A percentile compares a stretch with the other conserved stretches of the same genome.
Evolutionary conservation across 2,113 vertebrate genomes (phyloP).

Genomic region (Eublepharis macularius): DNA sequence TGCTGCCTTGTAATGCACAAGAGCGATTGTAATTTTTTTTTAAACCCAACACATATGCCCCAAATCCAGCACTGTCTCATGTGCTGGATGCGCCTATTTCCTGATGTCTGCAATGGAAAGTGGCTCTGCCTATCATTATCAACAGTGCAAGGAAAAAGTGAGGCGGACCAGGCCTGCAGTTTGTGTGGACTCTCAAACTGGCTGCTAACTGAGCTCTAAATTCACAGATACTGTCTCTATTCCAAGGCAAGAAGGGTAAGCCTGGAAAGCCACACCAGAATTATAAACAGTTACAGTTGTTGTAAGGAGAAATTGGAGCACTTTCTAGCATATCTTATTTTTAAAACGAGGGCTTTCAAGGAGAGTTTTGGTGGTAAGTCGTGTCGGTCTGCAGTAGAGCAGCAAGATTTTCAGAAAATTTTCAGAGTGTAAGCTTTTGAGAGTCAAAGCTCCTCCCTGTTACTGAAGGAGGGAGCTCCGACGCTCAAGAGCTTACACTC

Average conservation of each 20-base stretch:
- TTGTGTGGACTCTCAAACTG: background rate
- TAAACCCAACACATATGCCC: background rate
- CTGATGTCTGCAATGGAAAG: background rate
- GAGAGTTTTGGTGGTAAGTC: no score
- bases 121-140: background rate
- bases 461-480: no score
- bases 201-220: background rate
- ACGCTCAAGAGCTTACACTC: no score
- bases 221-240: background rate
- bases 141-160: background rate
- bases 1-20: background rate
- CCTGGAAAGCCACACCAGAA: background rate
- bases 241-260: background rate
- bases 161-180: background rate
- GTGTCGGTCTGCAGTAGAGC: no score
- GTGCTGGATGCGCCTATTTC: background rate
- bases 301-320: background rate
- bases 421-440: no score
- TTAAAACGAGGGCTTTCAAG: constrained; percentile 16
- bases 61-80: no score
- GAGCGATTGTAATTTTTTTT: background rate
- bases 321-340: constrained; percentile 12
- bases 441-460: no score
- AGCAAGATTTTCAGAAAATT: no score
- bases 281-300: background rate